Conservation (phyloP, 2,113 vertebrate species). For the Catharus fuscescens region DNA sequence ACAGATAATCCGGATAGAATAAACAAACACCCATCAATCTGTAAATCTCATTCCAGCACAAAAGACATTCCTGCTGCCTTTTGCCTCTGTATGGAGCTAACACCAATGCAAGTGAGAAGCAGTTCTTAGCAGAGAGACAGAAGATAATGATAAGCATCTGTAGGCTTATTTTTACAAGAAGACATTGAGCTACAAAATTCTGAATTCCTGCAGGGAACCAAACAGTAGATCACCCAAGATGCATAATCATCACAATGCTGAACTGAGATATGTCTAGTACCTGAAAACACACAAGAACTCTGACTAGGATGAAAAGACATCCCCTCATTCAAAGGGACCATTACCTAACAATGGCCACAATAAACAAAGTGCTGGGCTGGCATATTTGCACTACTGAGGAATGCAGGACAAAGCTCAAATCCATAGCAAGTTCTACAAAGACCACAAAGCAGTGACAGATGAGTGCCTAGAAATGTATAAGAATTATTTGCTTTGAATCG, state of each 20-base stretch:
- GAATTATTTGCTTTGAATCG: not conserved
- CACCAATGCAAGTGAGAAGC: not conserved
- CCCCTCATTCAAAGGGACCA: not conserved
- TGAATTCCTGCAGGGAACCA: not conserved
- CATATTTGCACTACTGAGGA: not conserved
- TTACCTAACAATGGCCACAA: not conserved
- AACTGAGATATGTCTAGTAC: not conserved
- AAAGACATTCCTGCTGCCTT: not conserved
- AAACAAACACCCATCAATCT: not conserved
- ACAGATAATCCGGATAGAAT: not conserved
- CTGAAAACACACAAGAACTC: not conserved
- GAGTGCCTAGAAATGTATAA: not conserved
- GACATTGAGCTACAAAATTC: not conserved
- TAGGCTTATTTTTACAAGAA: not conserved
- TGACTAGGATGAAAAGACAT: not conserved
- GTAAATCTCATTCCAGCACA: not conserved
- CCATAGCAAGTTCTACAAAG: not conserved
- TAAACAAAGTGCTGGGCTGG: not conserved
- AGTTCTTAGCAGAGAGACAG: not conserved
- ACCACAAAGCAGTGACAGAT: not conserved
- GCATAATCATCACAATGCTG: not conserved
- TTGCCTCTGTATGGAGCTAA: not conserved
- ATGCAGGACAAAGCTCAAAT: not conserved
- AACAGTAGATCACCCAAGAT: not conserved
- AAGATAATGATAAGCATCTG: not conserved